A percentile compares a stretch with the other conserved stretches of the same genome.
phyloP scores from a whole-genome alignment of 2,113 vertebrate species.

The Aplodontia rufa region DNA sequence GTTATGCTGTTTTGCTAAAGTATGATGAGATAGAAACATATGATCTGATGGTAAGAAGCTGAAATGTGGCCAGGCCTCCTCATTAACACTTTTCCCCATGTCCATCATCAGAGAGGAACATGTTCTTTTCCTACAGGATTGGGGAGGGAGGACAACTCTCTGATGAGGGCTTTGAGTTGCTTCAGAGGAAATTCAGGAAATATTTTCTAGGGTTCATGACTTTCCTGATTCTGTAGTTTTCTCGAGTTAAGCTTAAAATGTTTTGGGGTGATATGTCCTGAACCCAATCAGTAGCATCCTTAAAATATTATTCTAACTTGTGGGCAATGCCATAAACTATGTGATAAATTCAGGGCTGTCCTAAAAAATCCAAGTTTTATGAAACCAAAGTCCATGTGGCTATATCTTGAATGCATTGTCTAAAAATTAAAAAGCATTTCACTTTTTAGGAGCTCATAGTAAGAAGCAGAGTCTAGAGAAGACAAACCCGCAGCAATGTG shows the following conservation, averaged over 20 bases:
- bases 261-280: neutral
- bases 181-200: neutral
- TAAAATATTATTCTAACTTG: conserved; percentile 33
- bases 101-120: neutral
- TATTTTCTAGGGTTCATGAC: neutral
- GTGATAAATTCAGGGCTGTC: neutral
- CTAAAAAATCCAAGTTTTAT: neutral
- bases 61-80: neutral
- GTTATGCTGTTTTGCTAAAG: neutral
- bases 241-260: neutral
- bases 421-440: neutral
- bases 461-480: neutral
- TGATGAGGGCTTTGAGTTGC: neutral
- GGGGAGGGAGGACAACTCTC: neutral
- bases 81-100: neutral
- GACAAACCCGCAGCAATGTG: neutral
- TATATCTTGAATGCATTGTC: neutral
- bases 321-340: neutral
- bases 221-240: neutral
- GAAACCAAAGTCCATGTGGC: neutral
- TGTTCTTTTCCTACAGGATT: neutral
- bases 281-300: neutral
- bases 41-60: neutral
- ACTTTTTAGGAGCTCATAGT: neutral
- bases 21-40: neutral